These are phyloP conservation scores for Oncorhynchus mykiss DNA, from an alignment of 2,113 vertebrate genomes.

Conservation along the genomic window DNA sequence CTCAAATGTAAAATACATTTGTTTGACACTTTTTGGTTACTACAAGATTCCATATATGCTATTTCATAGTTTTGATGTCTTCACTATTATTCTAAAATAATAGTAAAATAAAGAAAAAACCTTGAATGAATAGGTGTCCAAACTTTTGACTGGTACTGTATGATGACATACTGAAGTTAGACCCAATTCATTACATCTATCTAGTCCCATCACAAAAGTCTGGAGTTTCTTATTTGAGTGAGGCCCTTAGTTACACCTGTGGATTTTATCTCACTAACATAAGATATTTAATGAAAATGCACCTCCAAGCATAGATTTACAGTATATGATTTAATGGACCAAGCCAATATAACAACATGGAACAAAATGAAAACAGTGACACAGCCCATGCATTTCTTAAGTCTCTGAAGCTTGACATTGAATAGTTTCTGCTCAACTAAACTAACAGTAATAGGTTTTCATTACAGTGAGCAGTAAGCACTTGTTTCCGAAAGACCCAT, in stretches of 20 bases:
- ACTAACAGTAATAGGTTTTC: not conserved
- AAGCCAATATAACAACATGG: not conserved
- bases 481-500: not conserved
- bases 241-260: slow-evolving; percentile 1
- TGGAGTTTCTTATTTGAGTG: not conserved
- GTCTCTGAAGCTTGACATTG: not conserved
- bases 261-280: slow-evolving; percentile 6
- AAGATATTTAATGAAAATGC: not conserved
- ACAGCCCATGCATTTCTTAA: not conserved
- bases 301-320: not conserved
- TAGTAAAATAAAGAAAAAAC: too few relatives aligned
- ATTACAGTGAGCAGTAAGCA: not conserved
- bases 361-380: not conserved
- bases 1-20: too few relatives aligned
- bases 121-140: too few relatives aligned
- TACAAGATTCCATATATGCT: too few relatives aligned
- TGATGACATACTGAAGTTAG: not conserved
- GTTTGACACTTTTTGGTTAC: too few relatives aligned
- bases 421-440: not conserved
- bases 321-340: not conserved
- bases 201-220: not conserved
- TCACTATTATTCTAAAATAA: too few relatives aligned
- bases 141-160: too few relatives aligned
- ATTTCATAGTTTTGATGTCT: too few relatives aligned
- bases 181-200: not conserved